Evolutionary conservation across 2,113 vertebrate genomes (phyloP).

Genomic region (Turdus rufiventris): DNA sequence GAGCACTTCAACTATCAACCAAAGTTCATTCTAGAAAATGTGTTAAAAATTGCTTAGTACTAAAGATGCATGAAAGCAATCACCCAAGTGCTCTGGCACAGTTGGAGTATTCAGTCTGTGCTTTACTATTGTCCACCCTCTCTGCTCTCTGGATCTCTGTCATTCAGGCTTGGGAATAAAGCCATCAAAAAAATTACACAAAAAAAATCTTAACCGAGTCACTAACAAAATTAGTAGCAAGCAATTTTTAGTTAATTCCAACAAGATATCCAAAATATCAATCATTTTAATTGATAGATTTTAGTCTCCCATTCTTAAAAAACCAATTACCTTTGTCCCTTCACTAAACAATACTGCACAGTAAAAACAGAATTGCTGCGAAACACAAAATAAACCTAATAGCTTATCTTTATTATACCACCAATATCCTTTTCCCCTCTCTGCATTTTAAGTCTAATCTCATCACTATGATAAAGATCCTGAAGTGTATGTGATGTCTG

Average conservation of each 20-base stretch:
- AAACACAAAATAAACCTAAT: background rate
- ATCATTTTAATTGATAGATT: background rate
- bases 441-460: background rate
- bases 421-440: accelerated
- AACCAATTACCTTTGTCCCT: background rate
- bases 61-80: background rate
- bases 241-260: background rate
- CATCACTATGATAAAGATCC: background rate
- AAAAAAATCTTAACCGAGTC: background rate
- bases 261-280: background rate
- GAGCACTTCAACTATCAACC: background rate
- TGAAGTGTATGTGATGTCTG: background rate
- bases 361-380: background rate
- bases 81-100: background rate
- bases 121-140: background rate
- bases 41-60: background rate
- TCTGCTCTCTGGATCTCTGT: background rate
- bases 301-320: background rate
- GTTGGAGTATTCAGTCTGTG: background rate
- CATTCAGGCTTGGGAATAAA: background rate
- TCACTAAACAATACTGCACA: background rate
- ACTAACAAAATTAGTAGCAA: background rate
- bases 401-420: background rate
- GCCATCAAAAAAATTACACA: background rate
- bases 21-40: background rate